phyloP scores from a whole-genome alignment of 2,888 invertebrate species.

The Hybos culiciformis region DNA sequence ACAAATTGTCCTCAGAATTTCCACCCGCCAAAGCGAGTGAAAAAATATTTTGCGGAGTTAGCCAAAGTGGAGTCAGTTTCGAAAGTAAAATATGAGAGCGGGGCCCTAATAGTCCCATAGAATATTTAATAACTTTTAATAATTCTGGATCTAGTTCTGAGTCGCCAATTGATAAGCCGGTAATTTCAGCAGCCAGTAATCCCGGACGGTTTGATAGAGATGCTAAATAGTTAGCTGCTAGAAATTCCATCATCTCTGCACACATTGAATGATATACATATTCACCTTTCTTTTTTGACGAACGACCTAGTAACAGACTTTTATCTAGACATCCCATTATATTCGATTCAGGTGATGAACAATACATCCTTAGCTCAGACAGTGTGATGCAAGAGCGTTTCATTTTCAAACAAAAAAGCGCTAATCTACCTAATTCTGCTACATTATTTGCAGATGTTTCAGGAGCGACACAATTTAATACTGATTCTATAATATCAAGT shows the following conservation, averaged over 20 bases:
- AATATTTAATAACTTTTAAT: slow-evolving; percentile 35
- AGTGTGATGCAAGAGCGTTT: slow-evolving; percentile 38
- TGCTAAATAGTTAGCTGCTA: slow-evolving; percentile 43
- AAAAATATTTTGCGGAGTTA: slow-evolving; percentile 40
- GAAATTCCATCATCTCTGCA: slow-evolving; percentile 38
- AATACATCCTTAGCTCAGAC: slow-evolving; percentile 37
- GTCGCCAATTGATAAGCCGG: slow-evolving; percentile 22
- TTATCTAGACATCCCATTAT: slow-evolving; percentile 37
- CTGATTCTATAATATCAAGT: slow-evolving; percentile 28
- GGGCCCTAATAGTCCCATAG: slow-evolving; percentile 39
- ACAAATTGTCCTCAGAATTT: slow-evolving; percentile 39
- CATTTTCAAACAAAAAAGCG: slow-evolving; percentile 38
- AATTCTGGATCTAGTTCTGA: slow-evolving; percentile 38
- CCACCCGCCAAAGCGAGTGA: slow-evolving; percentile 41
- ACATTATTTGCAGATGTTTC: slow-evolving; percentile 24
- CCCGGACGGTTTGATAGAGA: slow-evolving; percentile 40
- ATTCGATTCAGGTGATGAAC: slow-evolving; percentile 33
- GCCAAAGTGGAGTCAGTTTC: slow-evolving; percentile 38
- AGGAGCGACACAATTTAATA: slow-evolving; percentile 30
- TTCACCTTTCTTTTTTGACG: slow-evolving; percentile 33
- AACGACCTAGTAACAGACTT: slow-evolving; percentile 33
- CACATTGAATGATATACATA: slow-evolving; percentile 38
- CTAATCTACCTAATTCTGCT: slow-evolving; percentile 40
- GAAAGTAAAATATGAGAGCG: slow-evolving; percentile 39
- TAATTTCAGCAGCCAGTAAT: slow-evolving; percentile 38